Evolutionary conservation across 2,113 vertebrate species (phyloP), one percentile per base, ranked within the genome.

Genomic region (Micronycteris hirsuta): DNA sequence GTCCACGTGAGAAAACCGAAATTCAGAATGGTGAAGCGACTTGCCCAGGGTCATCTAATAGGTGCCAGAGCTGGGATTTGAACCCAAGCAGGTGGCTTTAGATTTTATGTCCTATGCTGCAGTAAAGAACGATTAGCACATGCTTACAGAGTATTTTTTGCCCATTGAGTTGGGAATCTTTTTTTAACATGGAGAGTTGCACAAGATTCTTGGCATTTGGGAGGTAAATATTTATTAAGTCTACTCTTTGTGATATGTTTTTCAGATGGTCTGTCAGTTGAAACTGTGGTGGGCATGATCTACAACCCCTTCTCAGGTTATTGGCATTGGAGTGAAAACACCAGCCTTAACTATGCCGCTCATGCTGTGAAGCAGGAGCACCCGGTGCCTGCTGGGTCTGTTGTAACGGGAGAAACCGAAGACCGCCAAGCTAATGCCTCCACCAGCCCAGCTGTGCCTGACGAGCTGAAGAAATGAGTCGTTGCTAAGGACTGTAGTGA

Each of bases 271-370:
- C 99, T 99, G 93, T 98, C 94, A 2, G 99, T 99, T 86, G 98
- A 98, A 97, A 98, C 98, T 0, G 98, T 99, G 96, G 98, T 96
- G 16, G 99, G 99, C 82, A 99, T 99, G 99, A 33, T 99, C 90
- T 99, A 99, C 91, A 99, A 99, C 93, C 99, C 99, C 0, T 63
- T 99, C 20, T 99, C 87, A 0, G 98, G 99, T 80, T 97, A 96
- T 3, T 99, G 99, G 99, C 98, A 98, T 93, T 99, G 99, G 99
- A 98, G 80, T 47, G 91, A 98, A 97, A 99, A 97, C 97, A 99
- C 98, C 0, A 98, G 98, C 82, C 93, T 99, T 85, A 99, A 99
- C 98, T 99, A 99, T 16, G 99, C 99, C 0, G 87, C 99, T 73
- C 99, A 99, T 0, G 99, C 99, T 0, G 93, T 99, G 92, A 99